A percentile compares a stretch with the other conserved stretches of the same genome.
Evolutionary conservation across 2,888 invertebrate genomes (phyloP).

Genomic region (Bombylius major): DNA sequence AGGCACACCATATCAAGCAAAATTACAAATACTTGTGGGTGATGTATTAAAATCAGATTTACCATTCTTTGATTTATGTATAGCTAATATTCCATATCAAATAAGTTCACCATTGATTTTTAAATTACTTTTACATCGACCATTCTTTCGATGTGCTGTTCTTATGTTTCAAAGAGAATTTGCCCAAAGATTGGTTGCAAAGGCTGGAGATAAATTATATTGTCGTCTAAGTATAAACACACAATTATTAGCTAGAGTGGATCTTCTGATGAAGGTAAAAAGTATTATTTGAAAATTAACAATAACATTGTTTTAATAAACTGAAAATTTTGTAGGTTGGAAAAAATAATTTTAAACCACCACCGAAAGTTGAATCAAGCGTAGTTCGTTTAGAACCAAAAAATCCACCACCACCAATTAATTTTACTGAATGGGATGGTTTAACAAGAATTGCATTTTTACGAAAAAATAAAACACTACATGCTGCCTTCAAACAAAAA

Average conservation of each 20-base stretch:
- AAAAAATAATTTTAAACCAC: slow-evolving; percentile 95
- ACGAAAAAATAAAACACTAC: slow-evolving; percentile 92
- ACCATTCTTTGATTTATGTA: slow-evolving; percentile 95
- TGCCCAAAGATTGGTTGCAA: slow-evolving; percentile 90
- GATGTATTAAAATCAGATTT: slow-evolving; percentile 90
- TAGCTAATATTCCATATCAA: slow-evolving; percentile 97
- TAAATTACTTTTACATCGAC: slow-evolving; percentile 78
- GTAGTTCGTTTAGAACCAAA: slow-evolving; percentile 95
- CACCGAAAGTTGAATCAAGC: slow-evolving; percentile 97
- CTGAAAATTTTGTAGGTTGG: slow-evolving; percentile 55
- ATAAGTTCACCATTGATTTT: slow-evolving; percentile 94
- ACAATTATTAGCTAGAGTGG: slow-evolving; percentile 87
- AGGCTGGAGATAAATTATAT: slow-evolving; percentile 94
- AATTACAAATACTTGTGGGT: slow-evolving; percentile 84
- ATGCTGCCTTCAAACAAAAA: slow-evolving; percentile 77
- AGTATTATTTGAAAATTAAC: background rate
- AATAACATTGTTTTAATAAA: background rate
- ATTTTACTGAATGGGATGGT: slow-evolving; percentile 98
- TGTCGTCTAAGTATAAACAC: slow-evolving; percentile 94
- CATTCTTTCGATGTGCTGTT: slow-evolving; percentile 83
- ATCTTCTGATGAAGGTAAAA: slow-evolving; percentile 84
- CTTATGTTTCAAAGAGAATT: slow-evolving; percentile 99
- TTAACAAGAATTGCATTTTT: slow-evolving; percentile 88
- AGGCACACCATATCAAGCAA: slow-evolving; percentile 75
- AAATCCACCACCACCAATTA: slow-evolving; percentile 92